A percentile compares a stretch with the other conserved stretches of the same genome.
Evolutionary conservation across 1,140 invertebrate species (phyloP).

Genomic region (Hetaerina americana): DNA sequence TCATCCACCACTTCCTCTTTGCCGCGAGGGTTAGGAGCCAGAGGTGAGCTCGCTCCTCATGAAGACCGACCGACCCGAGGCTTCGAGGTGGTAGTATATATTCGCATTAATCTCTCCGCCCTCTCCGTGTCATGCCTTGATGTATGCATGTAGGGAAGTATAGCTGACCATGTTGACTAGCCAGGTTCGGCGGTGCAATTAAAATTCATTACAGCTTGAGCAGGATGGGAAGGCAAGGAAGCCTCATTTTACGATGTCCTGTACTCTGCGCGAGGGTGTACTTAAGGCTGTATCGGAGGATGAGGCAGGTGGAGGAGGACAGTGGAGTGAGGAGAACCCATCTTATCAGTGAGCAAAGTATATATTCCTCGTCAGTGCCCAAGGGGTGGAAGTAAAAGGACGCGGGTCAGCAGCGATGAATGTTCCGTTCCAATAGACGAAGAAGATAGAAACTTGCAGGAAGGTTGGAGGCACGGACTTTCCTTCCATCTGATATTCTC

Average conservation of each 20-base stretch:
- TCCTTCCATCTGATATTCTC: too few relatives aligned
- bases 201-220: not conserved
- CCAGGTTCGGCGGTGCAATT: not conserved
- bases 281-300: too few relatives aligned
- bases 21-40: not conserved
- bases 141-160: not conserved
- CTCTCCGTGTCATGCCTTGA: not conserved
- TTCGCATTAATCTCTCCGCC: not conserved
- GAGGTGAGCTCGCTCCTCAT: not conserved
- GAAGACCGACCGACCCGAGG: not conserved
- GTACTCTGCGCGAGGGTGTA: not conserved
- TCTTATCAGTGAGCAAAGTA: too few relatives aligned
- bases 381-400: too few relatives aligned
- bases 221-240: not conserved
- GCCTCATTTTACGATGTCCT: not conserved
- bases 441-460: too few relatives aligned
- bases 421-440: too few relatives aligned
- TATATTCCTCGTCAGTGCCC: too few relatives aligned
- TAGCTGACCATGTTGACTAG: not conserved
- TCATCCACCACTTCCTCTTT: not conserved
- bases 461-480: too few relatives aligned
- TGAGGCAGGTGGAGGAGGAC: not conserved
- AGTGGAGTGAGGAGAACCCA: not conserved
- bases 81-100: too few relatives aligned
- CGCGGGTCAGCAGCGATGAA: too few relatives aligned